phyloP scores from a whole-genome alignment of 2,113 vertebrate species.

The Zapornia atra region DNA sequence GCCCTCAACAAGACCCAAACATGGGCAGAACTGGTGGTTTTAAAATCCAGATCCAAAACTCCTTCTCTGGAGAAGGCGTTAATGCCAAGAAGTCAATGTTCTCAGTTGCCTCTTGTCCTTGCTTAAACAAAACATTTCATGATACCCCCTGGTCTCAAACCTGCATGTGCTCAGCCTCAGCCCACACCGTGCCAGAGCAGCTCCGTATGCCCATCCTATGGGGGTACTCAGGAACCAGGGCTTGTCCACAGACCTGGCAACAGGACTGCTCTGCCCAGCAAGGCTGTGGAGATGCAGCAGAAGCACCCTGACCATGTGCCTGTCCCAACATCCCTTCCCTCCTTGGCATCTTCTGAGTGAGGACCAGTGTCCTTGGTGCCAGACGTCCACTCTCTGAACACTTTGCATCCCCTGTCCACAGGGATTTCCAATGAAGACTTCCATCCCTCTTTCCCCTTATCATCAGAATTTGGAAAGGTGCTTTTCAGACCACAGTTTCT shows the following conservation, averaged over 20 bases:
- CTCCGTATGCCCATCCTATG: fast-evolving
- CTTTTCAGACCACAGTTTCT: background rate
- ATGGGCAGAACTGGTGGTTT: background rate
- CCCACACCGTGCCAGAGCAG: fast-evolving
- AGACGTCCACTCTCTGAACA: background rate
- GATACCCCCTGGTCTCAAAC: background rate
- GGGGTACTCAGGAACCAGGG: fast-evolving
- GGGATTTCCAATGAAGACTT: background rate
- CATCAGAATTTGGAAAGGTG: background rate
- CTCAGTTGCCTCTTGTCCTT: background rate
- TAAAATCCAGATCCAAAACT: background rate
- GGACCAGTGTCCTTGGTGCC: fast-evolving
- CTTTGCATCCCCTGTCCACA: fast-evolving
- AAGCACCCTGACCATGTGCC: background rate
- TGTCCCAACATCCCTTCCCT: background rate
- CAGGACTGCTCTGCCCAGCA: background rate
- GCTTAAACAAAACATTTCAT: background rate
- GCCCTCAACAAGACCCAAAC: background rate
- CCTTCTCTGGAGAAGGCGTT: background rate
- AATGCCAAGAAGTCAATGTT: background rate
- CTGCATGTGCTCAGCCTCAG: background rate
- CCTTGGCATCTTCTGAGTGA: background rate
- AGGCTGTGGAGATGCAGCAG: background rate
- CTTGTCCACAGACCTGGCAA: background rate
- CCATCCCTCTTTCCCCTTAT: background rate